Evolutionary conservation across 2,797 vertebrate genomes (phyloP).

Genomic region (Characodon lateralis): DNA sequence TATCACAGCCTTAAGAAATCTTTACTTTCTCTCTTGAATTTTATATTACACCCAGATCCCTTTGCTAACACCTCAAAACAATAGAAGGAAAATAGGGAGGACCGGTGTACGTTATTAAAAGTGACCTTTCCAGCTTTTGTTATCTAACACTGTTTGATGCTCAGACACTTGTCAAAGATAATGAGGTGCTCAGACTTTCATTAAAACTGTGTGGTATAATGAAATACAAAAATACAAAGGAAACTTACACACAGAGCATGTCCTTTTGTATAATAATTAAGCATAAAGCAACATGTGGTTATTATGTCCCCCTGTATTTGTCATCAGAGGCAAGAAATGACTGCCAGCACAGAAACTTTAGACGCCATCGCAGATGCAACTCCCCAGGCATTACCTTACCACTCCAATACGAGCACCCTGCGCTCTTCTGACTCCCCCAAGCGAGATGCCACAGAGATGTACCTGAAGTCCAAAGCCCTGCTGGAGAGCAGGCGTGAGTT

Average conservation of each 20-base stretch:
- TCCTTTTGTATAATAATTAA: slow-evolving; percentile 1
- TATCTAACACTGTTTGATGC: slow-evolving; percentile 45
- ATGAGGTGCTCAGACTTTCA: slow-evolving; percentile 34
- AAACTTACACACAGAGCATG: background rate
- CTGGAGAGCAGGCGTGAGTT: slow-evolving; percentile 96
- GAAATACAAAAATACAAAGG: background rate
- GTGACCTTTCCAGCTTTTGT: slow-evolving; percentile 51
- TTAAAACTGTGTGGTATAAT: slow-evolving; percentile 23
- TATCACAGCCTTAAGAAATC: slow-evolving; percentile 47
- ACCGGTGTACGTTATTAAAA: slow-evolving; percentile 17
- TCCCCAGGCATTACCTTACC: slow-evolving; percentile 91
- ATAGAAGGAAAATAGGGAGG: slow-evolving; percentile 30
- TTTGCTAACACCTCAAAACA: slow-evolving; percentile 36
- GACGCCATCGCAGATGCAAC: slow-evolving; percentile 65
- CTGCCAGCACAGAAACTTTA: slow-evolving; percentile 85
- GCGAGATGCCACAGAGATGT: slow-evolving; percentile 91
- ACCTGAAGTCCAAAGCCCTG: slow-evolving; percentile 95
- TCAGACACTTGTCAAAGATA: slow-evolving; percentile 38
- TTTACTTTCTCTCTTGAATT: slow-evolving; percentile 36
- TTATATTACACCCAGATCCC: slow-evolving; percentile 38
- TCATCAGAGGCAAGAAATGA: slow-evolving; percentile 85
- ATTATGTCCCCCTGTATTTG: slow-evolving; percentile 2
- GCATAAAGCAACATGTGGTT: background rate
- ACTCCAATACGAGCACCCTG: slow-evolving; percentile 84
- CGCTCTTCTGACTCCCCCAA: slow-evolving; percentile 88